Conservation (phyloP, 2,797 vertebrate species). For the Malacoraja senta region DNA sequence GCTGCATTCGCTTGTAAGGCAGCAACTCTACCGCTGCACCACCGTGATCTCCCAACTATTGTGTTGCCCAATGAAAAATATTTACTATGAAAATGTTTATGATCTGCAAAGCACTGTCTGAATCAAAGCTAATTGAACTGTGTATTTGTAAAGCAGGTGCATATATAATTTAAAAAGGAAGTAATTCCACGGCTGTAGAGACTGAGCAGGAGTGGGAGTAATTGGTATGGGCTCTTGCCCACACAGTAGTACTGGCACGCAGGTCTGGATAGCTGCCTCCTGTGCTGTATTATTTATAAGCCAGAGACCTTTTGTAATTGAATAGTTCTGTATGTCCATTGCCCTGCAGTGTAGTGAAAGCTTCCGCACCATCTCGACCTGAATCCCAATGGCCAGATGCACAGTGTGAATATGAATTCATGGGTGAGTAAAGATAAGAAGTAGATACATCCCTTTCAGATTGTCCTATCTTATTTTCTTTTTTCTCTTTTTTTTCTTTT, state of each 20-base stretch:
- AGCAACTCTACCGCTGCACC: too few species aligned
- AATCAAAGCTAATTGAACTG: too few species aligned
- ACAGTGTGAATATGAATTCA: background rate
- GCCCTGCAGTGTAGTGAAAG: background rate
- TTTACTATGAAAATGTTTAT: too few species aligned
- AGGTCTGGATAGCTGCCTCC: background rate
- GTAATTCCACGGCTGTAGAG: background rate
- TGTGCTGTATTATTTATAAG: background rate
- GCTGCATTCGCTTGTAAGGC: too few species aligned
- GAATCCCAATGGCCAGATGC: background rate
- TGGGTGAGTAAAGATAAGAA: too few species aligned
- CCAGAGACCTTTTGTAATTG: background rate
- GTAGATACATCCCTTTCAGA: too few species aligned
- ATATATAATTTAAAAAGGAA: background rate
- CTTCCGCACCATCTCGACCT: background rate
- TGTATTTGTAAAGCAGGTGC: too few species aligned
- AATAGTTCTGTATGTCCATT: background rate
- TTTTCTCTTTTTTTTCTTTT: too few species aligned
- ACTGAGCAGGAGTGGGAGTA: background rate
- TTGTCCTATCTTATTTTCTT: too few species aligned
- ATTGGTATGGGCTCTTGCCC: background rate
- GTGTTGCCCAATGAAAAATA: too few species aligned
- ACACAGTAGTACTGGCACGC: background rate
- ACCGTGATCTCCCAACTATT: too few species aligned
- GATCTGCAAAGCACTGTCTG: too few species aligned